Evolutionary conservation across 2,797 vertebrate genomes (phyloP).

Genomic region (Coregonus suidteri): DNA sequence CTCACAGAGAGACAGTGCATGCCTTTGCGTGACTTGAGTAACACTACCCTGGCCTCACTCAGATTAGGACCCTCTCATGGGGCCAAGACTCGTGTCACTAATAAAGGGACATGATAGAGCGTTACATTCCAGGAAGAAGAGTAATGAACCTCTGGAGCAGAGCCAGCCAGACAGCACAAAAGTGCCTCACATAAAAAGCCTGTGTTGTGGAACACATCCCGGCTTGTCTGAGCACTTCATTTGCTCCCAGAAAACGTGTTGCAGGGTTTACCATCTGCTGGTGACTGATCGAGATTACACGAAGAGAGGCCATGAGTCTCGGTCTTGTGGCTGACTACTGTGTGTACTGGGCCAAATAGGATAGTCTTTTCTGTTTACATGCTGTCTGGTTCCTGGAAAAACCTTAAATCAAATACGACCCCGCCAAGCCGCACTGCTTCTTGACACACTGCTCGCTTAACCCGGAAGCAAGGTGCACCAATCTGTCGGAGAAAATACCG

Average conservation of each 20-base stretch:
- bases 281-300: not conserved
- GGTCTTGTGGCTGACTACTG: not conserved
- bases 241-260: not conserved
- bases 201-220: constrained; percentile 8
- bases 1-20: not conserved
- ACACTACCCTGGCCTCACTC: not conserved
- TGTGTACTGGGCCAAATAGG: not conserved
- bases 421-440: too few relatives aligned
- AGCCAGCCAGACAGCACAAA: not conserved
- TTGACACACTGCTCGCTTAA: too few relatives aligned
- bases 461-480: too few relatives aligned
- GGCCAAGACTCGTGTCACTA: not conserved
- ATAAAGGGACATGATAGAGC: constrained; percentile 3
- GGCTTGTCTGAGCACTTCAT: constrained; percentile 4
- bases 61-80: not conserved
- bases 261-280: not conserved
- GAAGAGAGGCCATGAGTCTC: not conserved
- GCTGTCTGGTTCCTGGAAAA: not conserved
- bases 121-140: constrained; percentile 1
- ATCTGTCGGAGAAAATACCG: too few relatives aligned
- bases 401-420: too few relatives aligned
- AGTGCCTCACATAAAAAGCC: not conserved
- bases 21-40: not conserved
- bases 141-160: not conserved
- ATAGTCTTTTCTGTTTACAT: not conserved